These are phyloP conservation scores for Melitaea athalia DNA, from an alignment of 2,888 invertebrate genomes.

Conservation along the genomic window DNA sequence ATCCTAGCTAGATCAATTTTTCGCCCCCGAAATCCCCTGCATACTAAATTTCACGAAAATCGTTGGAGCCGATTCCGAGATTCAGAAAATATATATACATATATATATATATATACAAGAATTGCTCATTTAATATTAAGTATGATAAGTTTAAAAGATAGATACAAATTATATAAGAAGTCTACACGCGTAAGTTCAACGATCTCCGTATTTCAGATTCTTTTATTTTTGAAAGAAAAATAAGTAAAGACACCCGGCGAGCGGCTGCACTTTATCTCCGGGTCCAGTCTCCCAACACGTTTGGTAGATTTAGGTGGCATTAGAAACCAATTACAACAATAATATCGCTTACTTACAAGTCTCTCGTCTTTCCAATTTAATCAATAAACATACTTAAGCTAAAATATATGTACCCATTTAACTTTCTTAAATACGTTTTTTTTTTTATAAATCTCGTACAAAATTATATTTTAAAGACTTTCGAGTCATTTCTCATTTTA, in stretches of 20 bases:
- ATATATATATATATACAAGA: not conserved
- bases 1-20: too few relatives aligned
- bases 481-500: too few relatives aligned
- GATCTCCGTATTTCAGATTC: slow-evolving; percentile 28
- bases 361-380: slow-evolving; percentile 38
- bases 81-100: too few relatives aligned
- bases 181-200: slow-evolving; percentile 12
- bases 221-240: slow-evolving; percentile 46
- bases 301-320: slow-evolving; percentile 81
- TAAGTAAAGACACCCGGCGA: slow-evolving; percentile 50
- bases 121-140: too few relatives aligned
- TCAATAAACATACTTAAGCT: slow-evolving; percentile 35
- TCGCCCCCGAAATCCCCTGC: too few relatives aligned
- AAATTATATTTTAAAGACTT: too few relatives aligned
- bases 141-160: not conserved
- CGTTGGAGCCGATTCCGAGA: too few relatives aligned
- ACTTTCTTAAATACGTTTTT: not conserved
- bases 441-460: not conserved
- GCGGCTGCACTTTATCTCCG: slow-evolving; percentile 74
- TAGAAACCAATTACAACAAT: slow-evolving; percentile 82
- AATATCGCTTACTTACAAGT: slow-evolving; percentile 51
- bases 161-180: not conserved
- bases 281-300: slow-evolving; percentile 79
- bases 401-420: slow-evolving; percentile 3
- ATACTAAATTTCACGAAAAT: too few relatives aligned